These are phyloP conservation scores for Cyclura pinguis DNA, from an alignment of 2,797 vertebrate species.

Conservation along the genomic window DNA sequence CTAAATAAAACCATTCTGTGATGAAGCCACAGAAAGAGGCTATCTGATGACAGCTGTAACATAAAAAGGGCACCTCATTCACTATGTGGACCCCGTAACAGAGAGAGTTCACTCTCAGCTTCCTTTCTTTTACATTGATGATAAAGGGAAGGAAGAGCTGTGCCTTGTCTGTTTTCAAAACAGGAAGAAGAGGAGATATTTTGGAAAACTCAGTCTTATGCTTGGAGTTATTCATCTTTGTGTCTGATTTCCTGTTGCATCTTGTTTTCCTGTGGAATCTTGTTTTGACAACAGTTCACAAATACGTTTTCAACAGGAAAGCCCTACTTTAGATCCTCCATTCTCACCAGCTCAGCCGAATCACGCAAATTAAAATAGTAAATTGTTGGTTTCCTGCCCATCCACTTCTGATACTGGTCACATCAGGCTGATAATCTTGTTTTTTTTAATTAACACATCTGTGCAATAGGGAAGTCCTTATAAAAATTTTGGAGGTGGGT, in stretches of 20 bases:
- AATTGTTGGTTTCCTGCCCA: background rate
- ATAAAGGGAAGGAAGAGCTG: background rate
- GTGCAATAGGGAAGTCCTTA: background rate
- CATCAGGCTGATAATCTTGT: background rate
- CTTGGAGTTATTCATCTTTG: background rate
- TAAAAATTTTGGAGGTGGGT: background rate
- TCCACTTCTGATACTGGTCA: background rate
- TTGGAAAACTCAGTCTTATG: background rate
- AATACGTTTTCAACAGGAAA: background rate
- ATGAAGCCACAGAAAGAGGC: background rate
- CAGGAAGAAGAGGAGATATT: slow-evolving; percentile 24
- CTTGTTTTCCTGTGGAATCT: background rate
- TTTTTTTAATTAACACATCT: background rate
- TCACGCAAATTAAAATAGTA: background rate
- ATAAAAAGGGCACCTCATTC: background rate
- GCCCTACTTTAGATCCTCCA: background rate
- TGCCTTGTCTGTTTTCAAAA: slow-evolving; percentile 14
- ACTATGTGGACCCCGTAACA: background rate
- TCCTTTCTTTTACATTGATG: slow-evolving; percentile 14
- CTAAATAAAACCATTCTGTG: background rate
- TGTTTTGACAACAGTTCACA: slow-evolving; percentile 9
- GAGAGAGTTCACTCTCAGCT: background rate
- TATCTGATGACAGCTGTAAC: background rate
- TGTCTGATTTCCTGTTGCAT: slow-evolving; percentile 22
- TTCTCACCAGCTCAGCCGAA: background rate